These are phyloP conservation scores for Actinia tenebrosa DNA, from an alignment of 64 coral and sea anemone genomes.

Conservation along the genomic window DNA sequence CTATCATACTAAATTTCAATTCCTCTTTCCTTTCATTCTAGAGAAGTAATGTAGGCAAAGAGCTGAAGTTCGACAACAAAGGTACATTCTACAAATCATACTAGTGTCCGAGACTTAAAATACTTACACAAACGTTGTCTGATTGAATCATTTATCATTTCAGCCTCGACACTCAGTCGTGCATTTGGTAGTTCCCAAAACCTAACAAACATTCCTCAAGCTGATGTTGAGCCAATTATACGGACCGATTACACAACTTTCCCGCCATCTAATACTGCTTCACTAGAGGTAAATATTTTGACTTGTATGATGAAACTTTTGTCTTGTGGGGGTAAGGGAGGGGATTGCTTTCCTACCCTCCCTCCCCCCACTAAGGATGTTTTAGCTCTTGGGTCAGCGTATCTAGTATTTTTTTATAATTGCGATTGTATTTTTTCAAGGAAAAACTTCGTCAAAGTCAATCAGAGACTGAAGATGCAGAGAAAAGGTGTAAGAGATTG, in stretches of 20 bases:
- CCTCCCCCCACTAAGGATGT: neutral
- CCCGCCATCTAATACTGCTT: conserved; percentile 47
- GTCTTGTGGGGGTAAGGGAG: neutral
- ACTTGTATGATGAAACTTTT: neutral
- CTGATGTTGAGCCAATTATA: conserved; percentile 78
- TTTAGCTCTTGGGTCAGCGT: neutral
- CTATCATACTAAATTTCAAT: neutral
- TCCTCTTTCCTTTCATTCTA: neutral
- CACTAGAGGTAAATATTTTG: conserved; percentile 53
- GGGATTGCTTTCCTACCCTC: neutral
- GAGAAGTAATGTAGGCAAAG: conserved; percentile 1
- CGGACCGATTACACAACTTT: conserved; percentile 56
- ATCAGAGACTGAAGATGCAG: conserved; percentile 78
- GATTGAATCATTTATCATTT: neutral
- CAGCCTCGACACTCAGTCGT: conserved; percentile 35
- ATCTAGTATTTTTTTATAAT: neutral
- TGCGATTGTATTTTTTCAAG: neutral
- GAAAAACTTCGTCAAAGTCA: conserved; percentile 74
- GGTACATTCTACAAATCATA: neutral
- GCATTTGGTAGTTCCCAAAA: conserved; percentile 39
- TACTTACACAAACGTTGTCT: neutral
- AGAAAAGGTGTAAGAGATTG: conserved; percentile 85
- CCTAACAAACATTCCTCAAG: conserved; percentile 50
- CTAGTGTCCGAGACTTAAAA: neutral
- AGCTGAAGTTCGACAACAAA: conserved; percentile 19